Evolutionary conservation across 2,797 vertebrate genomes (phyloP), one percentile per base, ranked within the genome.

Genomic region (Melopsittacus undulatus): DNA sequence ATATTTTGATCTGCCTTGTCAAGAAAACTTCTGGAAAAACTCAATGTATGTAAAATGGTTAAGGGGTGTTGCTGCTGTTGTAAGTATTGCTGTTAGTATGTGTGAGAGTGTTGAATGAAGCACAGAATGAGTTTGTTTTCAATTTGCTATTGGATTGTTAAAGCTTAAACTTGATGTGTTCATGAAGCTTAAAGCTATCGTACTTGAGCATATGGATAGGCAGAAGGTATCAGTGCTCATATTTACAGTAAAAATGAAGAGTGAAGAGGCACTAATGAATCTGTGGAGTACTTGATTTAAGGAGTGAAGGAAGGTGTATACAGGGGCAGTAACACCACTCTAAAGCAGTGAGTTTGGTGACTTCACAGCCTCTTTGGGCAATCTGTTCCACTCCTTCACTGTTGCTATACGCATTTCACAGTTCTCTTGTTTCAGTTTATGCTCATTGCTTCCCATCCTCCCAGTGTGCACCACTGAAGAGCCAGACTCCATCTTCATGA

Each of bases 371-470:
- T 54, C 20, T 26, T 0, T 4, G 11, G 43, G 32, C 46, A 38
- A 48, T 48, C 30, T 69, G 34, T 75, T 80, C 11, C 32, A 52
- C 32, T 72, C 57, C 52, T 88, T 70, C 69, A 21, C 10, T 34
- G 27, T 42, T 46, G 22, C 56, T 54, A 23, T 11, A 43, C 2
- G 38, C 14, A 49, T 11, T 36, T 64, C 0, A 0, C 48, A 46
- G 62, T 36, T 80, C 27, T 91, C 36, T 46, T 34, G 7, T 30
- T 90, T 46, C 67, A 26, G 30, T 77, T 90, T 82, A 59, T 0
- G 1, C 13, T 86, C 20, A 4, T 1, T 84, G 27, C 15, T 75
- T 89, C 43, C n/a, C 20, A 21, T 54, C 43, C 32, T 87, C 46
- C 27, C 14, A 9, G 23, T 6, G 5, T 15, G 16, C 16, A 46